Base-by-base conservation (phyloP, 2,888 invertebrate genomes). In the Cecidostiba fungosa region DNA sequence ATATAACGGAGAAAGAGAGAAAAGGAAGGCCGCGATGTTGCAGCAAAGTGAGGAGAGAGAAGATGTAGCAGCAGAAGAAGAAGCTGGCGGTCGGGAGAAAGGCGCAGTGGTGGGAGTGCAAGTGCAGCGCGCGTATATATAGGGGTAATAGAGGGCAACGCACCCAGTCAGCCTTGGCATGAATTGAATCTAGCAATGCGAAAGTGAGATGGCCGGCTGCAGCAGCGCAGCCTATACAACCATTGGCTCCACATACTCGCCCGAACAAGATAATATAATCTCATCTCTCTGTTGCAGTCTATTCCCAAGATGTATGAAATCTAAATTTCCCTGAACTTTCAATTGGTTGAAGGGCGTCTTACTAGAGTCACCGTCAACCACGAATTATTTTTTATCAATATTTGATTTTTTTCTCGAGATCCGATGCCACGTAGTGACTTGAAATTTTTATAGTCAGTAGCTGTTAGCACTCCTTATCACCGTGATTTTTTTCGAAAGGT, bases 121-220 rank as follows among this genome's bases (percentile, higher is more conserved):
- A 82, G 83, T 86, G 84, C 86, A 86, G 50, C 84, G 77, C 79
- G 84, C 85, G 86, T 89, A 88, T 90, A 85, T 90, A 92, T 92
- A 93, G 92, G 92, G 93, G 93, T 92, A 92, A 91, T 92, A 91
- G 93, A 92, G 93, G 93, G 93, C 93, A 93, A 93, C 92, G 93
- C 93, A 93, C 93, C 92, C 93, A 90, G 92, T 92, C 93, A 93
- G 93, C 93, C 93, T 93, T 93, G 93, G 93, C 93, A 93, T 92
- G 92, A 93, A 93, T 93, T 92, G 93, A 93, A 92, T 93, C 93
- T 93, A 93, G 93, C 93, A 92, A 92, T 92, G 92, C 92, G 92
- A 92, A 92, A 93, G 92, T 93, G 92, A 92, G 84, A 84, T 84
- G 70, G 79, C 80, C 77, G 80, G 70, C 69, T 43, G 43, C 43